Conservation (phyloP, 1,140 invertebrate species). For the Apis dorsata region DNA sequence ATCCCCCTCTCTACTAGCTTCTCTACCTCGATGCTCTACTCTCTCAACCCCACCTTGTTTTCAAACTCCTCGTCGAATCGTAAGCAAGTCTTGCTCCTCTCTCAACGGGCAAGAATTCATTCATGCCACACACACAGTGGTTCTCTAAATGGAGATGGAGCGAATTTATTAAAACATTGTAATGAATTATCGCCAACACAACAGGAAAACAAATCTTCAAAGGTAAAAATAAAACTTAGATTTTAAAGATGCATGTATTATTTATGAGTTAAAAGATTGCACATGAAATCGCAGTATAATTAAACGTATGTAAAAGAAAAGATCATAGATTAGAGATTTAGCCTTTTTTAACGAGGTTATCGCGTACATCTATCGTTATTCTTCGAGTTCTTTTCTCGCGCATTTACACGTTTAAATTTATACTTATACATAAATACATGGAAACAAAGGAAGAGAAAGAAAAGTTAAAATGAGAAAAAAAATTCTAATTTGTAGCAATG, state of each 20-base stretch:
- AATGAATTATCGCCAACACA: background rate
- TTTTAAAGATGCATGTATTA: background rate
- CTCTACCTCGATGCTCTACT: slow-evolving; percentile 7
- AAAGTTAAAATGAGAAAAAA: background rate
- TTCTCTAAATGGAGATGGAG: background rate
- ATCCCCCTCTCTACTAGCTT: background rate
- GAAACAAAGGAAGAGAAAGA: background rate
- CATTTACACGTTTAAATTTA: too few relatives aligned
- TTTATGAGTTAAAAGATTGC: background rate
- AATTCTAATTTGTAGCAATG: too few relatives aligned
- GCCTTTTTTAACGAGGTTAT: background rate
- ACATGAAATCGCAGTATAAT: background rate
- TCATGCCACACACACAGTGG: slow-evolving; percentile 24
- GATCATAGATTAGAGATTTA: background rate
- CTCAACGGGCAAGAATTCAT: slow-evolving; percentile 15
- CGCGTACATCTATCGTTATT: background rate
- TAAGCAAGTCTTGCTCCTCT: background rate
- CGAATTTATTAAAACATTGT: background rate
- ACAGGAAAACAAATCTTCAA: background rate
- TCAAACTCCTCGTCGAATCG: slow-evolving; percentile 13
- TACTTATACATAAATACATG: too few relatives aligned
- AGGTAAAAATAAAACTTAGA: background rate
- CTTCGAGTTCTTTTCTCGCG: too few relatives aligned
- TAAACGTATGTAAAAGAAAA: background rate
- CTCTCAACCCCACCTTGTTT: slow-evolving; percentile 7